A percentile compares a stretch with the other conserved stretches of the same genome.
These are phyloP conservation scores for Luidia sarsii DNA, from an alignment of 53 echinoderm and acorn worm genomes.

Conservation along the genomic window DNA sequence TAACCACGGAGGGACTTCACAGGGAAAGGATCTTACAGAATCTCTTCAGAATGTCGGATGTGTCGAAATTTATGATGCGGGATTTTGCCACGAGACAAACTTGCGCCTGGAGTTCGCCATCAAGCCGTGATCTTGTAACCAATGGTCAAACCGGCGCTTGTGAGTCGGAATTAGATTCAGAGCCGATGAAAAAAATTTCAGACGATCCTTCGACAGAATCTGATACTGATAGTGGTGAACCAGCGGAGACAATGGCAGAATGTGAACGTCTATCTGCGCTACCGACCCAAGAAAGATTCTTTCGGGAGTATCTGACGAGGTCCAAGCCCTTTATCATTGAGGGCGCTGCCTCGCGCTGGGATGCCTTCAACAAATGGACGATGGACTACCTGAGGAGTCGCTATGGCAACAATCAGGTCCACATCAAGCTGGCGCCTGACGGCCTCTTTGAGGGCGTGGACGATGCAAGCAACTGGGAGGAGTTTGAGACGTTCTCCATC, in stretches of 20 bases:
- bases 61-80: constrained; percentile 59
- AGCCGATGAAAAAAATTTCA: not conserved
- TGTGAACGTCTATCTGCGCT: constrained; percentile 66
- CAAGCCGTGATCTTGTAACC: not conserved
- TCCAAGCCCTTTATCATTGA: constrained; percentile 82
- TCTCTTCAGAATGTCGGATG: constrained; percentile 56
- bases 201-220: not conserved
- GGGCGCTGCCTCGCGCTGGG: constrained; percentile 70
- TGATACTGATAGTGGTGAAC: not conserved
- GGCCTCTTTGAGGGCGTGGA: constrained; percentile 94
- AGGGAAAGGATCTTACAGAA: constrained; percentile 70
- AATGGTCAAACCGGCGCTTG: not conserved
- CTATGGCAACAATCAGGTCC: constrained; percentile 72
- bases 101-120: too few species aligned
- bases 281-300: constrained; percentile 69
- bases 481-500: constrained; percentile 60
- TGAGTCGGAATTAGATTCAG: not conserved
- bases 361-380: constrained; percentile 82
- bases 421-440: constrained; percentile 88
- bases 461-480: constrained; percentile 70
- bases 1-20: constrained; percentile 61
- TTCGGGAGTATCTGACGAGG: constrained; percentile 63
- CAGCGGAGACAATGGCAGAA: constrained; percentile 21
- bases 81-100: not conserved
- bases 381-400: constrained; percentile 58